phyloP scores from a whole-genome alignment of 2,797 vertebrate genomes.

The Pelodytes ibericus region DNA sequence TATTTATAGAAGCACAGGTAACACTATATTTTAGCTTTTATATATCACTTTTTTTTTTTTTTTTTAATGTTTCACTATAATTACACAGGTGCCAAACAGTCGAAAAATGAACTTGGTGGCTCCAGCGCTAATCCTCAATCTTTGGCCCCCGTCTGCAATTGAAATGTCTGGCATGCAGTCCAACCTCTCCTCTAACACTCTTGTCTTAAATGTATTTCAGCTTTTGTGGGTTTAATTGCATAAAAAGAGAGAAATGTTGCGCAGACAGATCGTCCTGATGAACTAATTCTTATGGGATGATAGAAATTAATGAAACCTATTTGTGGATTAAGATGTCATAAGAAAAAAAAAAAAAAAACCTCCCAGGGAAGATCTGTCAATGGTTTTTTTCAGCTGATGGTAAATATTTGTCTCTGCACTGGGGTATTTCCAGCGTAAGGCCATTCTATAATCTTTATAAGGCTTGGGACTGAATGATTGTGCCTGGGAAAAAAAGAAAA shows the following conservation, averaged over 20 bases:
- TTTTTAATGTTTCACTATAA: too few relatives aligned
- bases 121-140: too few relatives aligned
- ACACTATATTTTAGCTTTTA: too few relatives aligned
- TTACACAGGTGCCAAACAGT: too few relatives aligned
- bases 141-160: too few relatives aligned
- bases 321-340: constrained; percentile 36
- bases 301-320: constrained; percentile 40
- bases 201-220: too few relatives aligned
- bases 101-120: too few relatives aligned
- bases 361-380: constrained; percentile 41
- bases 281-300: constrained; percentile 23
- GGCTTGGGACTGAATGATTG: constrained; percentile 43
- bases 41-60: too few relatives aligned
- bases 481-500: neutral
- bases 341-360: neutral
- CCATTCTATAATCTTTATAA: constrained; percentile 29
- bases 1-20: too few relatives aligned
- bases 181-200: too few relatives aligned
- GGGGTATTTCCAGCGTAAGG: constrained; percentile 34
- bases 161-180: too few relatives aligned
- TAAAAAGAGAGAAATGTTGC: neutral
- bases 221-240: too few relatives aligned
- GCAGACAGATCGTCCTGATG: constrained; percentile 47
- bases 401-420: constrained; percentile 15
- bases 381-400: neutral